Base-by-base conservation (phyloP, 2,888 invertebrate species). In the Protula sp. region DNA sequence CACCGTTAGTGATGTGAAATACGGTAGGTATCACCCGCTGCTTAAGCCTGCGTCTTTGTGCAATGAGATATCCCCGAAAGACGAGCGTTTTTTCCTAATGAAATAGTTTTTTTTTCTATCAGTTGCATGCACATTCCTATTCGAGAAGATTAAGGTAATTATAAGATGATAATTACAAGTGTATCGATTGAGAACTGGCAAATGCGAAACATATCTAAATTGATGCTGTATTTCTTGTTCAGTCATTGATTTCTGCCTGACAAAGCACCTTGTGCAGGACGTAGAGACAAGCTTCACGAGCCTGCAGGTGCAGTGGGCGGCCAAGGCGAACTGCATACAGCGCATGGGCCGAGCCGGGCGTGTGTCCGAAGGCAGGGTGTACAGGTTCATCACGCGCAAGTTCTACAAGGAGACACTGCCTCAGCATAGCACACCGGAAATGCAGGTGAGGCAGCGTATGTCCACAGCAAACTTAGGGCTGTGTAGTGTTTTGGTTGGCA, bases 231-330 rank as follows among this genome's bases (percentile, higher is more conserved):
- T n/a, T n/a, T 38, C 19, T 14, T 38, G 38, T 71, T 9, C 72
- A 80, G 94, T 98, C 54, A 89, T 97, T 72, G 97, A 98, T 82
- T 95, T 92, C 81, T 97, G 95, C 81, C 83, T 95, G 62, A 91
- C 91, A 62, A 95, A 94, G 83, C 85, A 87, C 38, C 81, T 93
- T 70, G 84, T 88, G 3, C 87, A 88, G 54, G 91, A 95, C 77
- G 83, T 85, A 1, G 82, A 83, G 0, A 90, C 92, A 0, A 91
- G 91, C 83, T 91, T 88, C 76, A 87, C 89, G 26, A 86, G 87
- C 52, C 84, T 97, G 51, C 86, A 88, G 71, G 76, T 94, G 66
- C 84, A 85, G 60, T 97, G 95, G 95, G 92, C 94, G 0, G 89
- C 94, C 0, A 89, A 90, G 74, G 87, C 89, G 0, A 94, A 90